Base-by-base conservation (phyloP, 1,140 invertebrate genomes). In the Drosophila melanica region DNA sequence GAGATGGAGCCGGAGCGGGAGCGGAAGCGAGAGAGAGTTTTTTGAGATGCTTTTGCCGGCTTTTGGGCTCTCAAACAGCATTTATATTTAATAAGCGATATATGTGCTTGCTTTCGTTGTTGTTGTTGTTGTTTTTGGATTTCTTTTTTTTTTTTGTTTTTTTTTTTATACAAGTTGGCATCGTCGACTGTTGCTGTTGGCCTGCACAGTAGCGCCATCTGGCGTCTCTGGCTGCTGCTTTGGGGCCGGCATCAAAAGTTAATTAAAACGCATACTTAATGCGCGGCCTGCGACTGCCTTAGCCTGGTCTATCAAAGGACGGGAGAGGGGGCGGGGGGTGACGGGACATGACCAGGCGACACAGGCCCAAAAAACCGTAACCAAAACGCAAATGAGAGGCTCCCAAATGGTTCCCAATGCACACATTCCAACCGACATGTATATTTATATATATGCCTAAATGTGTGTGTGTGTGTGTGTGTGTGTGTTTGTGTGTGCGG, bases 181-280 rank as follows among this genome's bases (percentile, higher is more conserved):
- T 35, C 33, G 33, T 35, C 39, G 45, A 51, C 62, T 64, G 48
- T 47, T 54, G 48, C 62, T 62, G 59, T 23, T 23, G 41, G 27
- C 45, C 59, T 64, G 59, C 59, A 39, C 59, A 62, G 45, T 51
- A 27, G 59, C 45, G 51, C 51, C 63, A 66, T 57, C 51, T 66
- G 51, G 44, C 23, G 54, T 3, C 62, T 42, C 18, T 37, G 35
- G 23, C 62, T 35, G 45, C n/a, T 41, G 57, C 37, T 33, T 41
- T 60, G 73, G 73, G 54, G 63, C 58, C 33, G 64, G 74, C 74
- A 81, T 81, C 79, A 81, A 81, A 81, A 81, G 79, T 81, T 81
- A 81, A 81, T 81, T 81, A 81, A 81, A 81, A 81, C 79, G 79
- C 79, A 81, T 81, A 81, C 79, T 81, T 81, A 81, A 81, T 81